Evolutionary conservation across 1,140 invertebrate genomes (phyloP).

Genomic region (Drosophila guanche): DNA sequence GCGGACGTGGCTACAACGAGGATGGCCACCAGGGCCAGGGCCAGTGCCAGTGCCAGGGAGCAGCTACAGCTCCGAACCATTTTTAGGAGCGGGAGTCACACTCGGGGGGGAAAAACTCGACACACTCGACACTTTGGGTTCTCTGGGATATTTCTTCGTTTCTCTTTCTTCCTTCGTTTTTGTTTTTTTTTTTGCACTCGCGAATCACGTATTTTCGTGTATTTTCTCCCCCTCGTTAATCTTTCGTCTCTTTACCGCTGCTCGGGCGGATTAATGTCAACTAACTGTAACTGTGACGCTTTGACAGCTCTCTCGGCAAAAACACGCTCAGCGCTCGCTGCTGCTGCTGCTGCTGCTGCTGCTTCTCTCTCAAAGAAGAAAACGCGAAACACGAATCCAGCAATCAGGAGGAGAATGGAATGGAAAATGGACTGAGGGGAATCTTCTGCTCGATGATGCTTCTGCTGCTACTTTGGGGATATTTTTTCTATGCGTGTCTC

Average conservation of each 20-base stretch:
- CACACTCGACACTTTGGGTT: conserved; percentile 19
- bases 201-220: conserved; percentile 43
- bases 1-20: conserved; percentile 14
- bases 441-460: conserved; percentile 18
- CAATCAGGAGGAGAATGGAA: conserved; percentile 26
- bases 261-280: conserved; percentile 73
- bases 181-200: conserved; percentile 32
- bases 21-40: conserved; percentile 2
- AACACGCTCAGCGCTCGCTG: conserved; percentile 13
- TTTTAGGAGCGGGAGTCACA: conserved; percentile 2
- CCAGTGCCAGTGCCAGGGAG: conserved; percentile 50
- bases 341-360: no score
- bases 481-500: conserved; percentile 8
- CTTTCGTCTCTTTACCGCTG: conserved; percentile 24
- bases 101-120: neutral
- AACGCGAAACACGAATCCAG: conserved; percentile 39
- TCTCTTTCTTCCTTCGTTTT: conserved; percentile 17
- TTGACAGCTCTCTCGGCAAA: conserved; percentile 19
- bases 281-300: conserved; percentile 74
- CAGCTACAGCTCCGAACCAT: conserved; percentile 69
- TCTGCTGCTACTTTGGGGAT: conserved; percentile 13
- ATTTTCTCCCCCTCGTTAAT: conserved; percentile 29
- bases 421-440: neutral
- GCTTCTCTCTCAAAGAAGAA: conserved; percentile 1
- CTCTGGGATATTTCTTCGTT: conserved; percentile 9